phyloP scores from a whole-genome alignment of 2,888 invertebrate genomes.

The Aleiodes leptofemur region DNA sequence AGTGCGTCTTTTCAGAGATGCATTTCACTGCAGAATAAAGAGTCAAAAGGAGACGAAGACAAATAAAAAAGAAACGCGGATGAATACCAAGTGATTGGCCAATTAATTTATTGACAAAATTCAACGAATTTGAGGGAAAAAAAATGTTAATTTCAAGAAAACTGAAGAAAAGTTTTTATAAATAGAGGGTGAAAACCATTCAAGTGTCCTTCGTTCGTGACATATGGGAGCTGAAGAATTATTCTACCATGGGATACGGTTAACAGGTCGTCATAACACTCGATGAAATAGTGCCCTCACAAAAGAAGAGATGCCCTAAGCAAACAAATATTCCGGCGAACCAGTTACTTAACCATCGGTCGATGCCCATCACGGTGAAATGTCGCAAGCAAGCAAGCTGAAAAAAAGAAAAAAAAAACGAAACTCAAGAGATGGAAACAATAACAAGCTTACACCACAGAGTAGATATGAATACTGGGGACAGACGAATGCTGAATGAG shows the following conservation, averaged over 20 bases:
- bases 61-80: not conserved
- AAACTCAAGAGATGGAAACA: conserved; percentile 51
- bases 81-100: conserved; percentile 35
- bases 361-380: conserved; percentile 14
- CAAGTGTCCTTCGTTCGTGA: conserved; percentile 56
- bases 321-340: conserved; percentile 75
- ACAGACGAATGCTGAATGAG: conserved; percentile 57
- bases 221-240: conserved; percentile 62
- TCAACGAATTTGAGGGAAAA: not conserved
- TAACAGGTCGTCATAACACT: conserved; percentile 74
- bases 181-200: conserved; percentile 48
- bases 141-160: not conserved
- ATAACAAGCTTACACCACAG: conserved; percentile 52
- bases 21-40: conserved; percentile 31
- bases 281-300: conserved; percentile 62
- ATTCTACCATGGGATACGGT: conserved; percentile 49
- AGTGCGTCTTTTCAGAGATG: conserved; percentile 41
- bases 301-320: conserved; percentile 68
- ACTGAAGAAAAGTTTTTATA: conserved; percentile 19
- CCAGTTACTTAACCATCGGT: conserved; percentile 72
- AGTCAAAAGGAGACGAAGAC: not conserved
- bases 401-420: conserved; percentile 42
- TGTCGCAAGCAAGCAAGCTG: conserved; percentile 46
- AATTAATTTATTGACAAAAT: conserved; percentile 24
- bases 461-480: conserved; percentile 7